Base-by-base conservation (phyloP, 2,113 vertebrate genomes). In the Amphiprion percula region DNA sequence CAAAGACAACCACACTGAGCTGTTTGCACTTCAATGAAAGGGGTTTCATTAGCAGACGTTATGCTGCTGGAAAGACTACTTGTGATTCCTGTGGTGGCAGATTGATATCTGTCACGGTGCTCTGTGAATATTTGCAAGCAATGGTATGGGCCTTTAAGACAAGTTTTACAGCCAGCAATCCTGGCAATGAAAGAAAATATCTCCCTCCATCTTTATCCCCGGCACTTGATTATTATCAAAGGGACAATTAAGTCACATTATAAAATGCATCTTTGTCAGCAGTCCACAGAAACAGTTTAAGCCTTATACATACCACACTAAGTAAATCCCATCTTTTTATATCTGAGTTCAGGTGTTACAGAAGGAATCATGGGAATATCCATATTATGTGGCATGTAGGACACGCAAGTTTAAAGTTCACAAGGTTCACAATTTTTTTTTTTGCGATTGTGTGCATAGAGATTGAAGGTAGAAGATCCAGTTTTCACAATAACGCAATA, bases 91-190 rank as follows among this genome's bases (percentile, higher is more conserved):
- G 46, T 74, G 33, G 54, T 41, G 74, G 4, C 33, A 62, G 30
- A 79, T 16, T 81, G 67, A 83, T 70, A 59, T 72, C 33, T 47
- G 67, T 68, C 46, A 74, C 67, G 44, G 39, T 50, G 47, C 46
- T 81, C 17, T 55, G 49, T 86, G 66, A 91, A 87, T 91, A 76
- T 90, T 89, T 62, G 89, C n/a, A 5, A 75, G 52, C 52, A 67
- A 8, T 60, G 56, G 24, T 44, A 39, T 60, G 2, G 39, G 30
- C 59, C 59, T 82, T 64, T 70, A 77, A 15, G 60, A 21, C 71
- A 64, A 46, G 44, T 73, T 86, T 85, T 72, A 55, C 23, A 69
- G 81, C 39, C 68, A 73, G 39, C 12, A 49, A 12, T 59, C 30
- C 71, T 87, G 82, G 84, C 75, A 77, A 37, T 28, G 49, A 75